Percentiles rank a stretch among this genome's conserved stretches.
These are phyloP conservation scores for Callitettix versicolor DNA, from an alignment of 1,140 invertebrate species.

Conservation along the genomic window DNA sequence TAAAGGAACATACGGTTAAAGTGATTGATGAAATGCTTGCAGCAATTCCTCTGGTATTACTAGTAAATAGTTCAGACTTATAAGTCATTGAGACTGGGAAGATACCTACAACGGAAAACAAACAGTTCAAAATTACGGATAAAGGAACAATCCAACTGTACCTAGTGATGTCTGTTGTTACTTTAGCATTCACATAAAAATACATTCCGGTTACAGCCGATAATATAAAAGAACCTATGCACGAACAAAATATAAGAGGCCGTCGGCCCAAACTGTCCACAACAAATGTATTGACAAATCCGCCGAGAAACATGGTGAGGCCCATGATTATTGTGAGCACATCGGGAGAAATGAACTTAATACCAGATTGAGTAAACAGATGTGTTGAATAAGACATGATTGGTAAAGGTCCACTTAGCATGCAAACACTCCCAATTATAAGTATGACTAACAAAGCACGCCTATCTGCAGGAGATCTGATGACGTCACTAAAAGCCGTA, in stretches of 20 bases:
- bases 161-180: constrained; percentile 24
- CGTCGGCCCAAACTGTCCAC: constrained; percentile 35
- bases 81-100: constrained; percentile 9
- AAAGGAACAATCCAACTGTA: constrained; percentile 8
- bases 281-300: constrained; percentile 33
- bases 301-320: constrained; percentile 10
- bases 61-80: constrained; percentile 23
- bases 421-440: constrained; percentile 13
- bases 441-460: constrained; percentile 21
- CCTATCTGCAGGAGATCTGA: constrained; percentile 11
- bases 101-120: constrained; percentile 13
- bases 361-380: constrained; percentile 10
- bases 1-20: constrained; percentile 15
- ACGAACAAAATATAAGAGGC: constrained; percentile 40
- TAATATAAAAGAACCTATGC: constrained; percentile 23
- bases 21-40: constrained; percentile 17
- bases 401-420: constrained; percentile 20
- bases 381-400: constrained; percentile 20
- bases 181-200: constrained; percentile 35
- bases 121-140: constrained; percentile 1
- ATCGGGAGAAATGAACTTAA: not conserved
- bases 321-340: constrained; percentile 17
- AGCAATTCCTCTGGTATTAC: constrained; percentile 18
- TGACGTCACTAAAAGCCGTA: constrained; percentile 15
- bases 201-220: constrained; percentile 30